Evolutionary conservation across 2,797 vertebrate species (phyloP), one percentile per base, ranked within the genome.

Genomic region (Poliocrania exsul): DNA sequence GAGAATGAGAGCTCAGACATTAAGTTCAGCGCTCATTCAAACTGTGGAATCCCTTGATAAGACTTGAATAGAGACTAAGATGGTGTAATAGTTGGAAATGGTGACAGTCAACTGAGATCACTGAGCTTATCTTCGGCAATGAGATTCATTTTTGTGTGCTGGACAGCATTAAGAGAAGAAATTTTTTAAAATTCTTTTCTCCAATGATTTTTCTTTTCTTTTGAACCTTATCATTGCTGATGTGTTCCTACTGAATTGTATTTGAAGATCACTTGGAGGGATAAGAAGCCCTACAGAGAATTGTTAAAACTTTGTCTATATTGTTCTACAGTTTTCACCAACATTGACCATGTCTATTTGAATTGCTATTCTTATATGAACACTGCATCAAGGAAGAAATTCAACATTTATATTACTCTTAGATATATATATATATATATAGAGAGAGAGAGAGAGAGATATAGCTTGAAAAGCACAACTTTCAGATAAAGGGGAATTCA

Each of bases 221-320:
- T 35, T 81, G 56, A 51, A 49, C 58, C 14, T 72, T 89, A 8
- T n/a, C 15, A 28, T 11, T 53, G 19, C 24, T 13, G 9, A 24
- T 10, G 6, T 25, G 14, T 37, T 66, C 37, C 38, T 73, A 49
- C 31, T 44, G 31, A 70, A 35, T 12, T 66, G n/a, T 50, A 19
- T 89, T 87, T 95, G 31, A 95, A 81, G n/a, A 58, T 81, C n/a
- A 46, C 17, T 69, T 86, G 65, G 57, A 93, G 38, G 67, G 44
- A 56, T 49, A 44, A 72, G 69, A 92, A 58, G 47, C 66, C 42
- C 16, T 66, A 3, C 38, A 47, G 67, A 89, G 28, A 83, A 37
- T 51, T 50, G 24, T 10, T 85, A 54, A 25, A 91, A 20, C 31
- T 86, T 88, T 51, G 17, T 26, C 60, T 66, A 2, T 24, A 5